phyloP scores from a whole-genome alignment of 2,888 invertebrate species.

The Romanomermis culicivorax region DNA sequence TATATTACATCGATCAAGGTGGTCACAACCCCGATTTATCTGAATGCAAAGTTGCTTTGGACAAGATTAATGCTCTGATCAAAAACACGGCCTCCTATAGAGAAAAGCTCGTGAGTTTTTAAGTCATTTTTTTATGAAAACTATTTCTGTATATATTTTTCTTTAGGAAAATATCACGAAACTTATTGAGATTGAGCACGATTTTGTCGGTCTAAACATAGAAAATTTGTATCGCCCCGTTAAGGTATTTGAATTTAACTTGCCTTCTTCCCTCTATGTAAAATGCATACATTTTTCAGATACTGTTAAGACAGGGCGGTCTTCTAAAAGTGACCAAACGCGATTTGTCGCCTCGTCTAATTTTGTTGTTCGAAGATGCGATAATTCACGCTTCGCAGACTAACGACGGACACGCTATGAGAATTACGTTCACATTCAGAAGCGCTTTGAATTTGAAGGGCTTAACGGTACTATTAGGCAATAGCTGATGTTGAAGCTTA shows the following conservation, averaged over 20 bases:
- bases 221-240: slow-evolving; percentile 50
- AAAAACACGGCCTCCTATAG: slow-evolving; percentile 29
- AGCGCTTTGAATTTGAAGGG: background rate
- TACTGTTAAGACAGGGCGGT: background rate
- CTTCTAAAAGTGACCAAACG: background rate
- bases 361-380: background rate
- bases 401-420: background rate
- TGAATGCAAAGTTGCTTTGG: slow-evolving; percentile 44
- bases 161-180: slow-evolving; percentile 52
- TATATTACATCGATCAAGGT: slow-evolving; percentile 41
- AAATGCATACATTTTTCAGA: background rate
- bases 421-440: background rate
- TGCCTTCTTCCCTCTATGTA: background rate
- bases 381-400: background rate
- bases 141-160: slow-evolving; percentile 5
- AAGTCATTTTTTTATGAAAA: slow-evolving; percentile 8
- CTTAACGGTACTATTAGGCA: no score
- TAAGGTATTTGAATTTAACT: slow-evolving; percentile 17
- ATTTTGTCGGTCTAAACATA: slow-evolving; percentile 48
- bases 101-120: background rate
- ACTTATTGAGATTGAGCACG: slow-evolving; percentile 65
- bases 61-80: slow-evolving; percentile 39
- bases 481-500: no score
- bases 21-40: slow-evolving; percentile 46
- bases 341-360: background rate